These are phyloP conservation scores for Hylomyscus alleni DNA, from an alignment of 2,797 vertebrate species.

Conservation along the genomic window DNA sequence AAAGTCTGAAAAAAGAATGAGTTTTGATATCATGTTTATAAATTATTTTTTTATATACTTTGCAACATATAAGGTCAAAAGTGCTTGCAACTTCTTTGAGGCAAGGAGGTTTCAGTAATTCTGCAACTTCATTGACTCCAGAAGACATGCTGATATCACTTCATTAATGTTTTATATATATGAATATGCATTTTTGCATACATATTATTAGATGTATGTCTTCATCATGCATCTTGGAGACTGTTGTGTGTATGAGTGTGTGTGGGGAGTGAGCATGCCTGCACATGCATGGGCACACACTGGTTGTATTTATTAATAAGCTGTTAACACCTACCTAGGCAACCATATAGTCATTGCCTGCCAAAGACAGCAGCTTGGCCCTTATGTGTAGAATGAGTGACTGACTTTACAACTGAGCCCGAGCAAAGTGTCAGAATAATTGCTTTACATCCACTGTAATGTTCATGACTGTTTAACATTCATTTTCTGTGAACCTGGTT, in stretches of 20 bases:
- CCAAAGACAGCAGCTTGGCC: not conserved
- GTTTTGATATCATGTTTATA: slow-evolving; percentile 79
- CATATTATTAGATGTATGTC: not conserved
- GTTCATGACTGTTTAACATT: not conserved
- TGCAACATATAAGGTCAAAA: slow-evolving; percentile 85
- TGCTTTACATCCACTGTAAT: not conserved
- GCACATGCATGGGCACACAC: not conserved
- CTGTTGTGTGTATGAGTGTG: not conserved
- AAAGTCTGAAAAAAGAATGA: slow-evolving; percentile 87
- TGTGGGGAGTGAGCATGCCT: not conserved
- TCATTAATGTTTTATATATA: not conserved
- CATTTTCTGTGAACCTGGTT: not conserved
- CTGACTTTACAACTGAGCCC: not conserved
- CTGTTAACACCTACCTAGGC: not conserved
- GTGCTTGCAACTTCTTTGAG: slow-evolving; percentile 13
- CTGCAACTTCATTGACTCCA: not conserved
- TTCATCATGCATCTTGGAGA: not conserved
- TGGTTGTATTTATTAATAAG: not conserved
- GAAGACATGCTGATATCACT: no score
- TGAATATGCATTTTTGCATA: no score
- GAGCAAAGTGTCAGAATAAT: not conserved
- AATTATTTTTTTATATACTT: slow-evolving; percentile 75
- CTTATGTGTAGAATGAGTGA: not conserved
- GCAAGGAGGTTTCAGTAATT: not conserved
- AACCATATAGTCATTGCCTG: no score